Base-by-base conservation (phyloP, 2,888 invertebrate species). In the Cryptophagus acutangulus region DNA sequence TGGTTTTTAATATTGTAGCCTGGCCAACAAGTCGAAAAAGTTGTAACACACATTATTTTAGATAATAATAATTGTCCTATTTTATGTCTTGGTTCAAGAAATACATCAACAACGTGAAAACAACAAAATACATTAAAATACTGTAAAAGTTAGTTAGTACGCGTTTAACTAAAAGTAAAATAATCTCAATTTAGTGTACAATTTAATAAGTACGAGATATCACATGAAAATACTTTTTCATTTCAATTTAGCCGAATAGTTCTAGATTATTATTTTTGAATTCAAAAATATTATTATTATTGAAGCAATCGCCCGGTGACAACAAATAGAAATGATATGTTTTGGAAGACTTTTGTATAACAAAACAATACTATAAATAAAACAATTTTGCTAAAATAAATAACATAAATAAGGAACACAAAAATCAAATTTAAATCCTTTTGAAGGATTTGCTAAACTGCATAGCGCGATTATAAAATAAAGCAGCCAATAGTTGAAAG, bases 371-470 rank as follows among this genome's bases (percentile, higher is more conserved):
- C n/a, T 4, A 8, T 25, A 12, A 38, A 18, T 38, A 36, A 16
- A 45, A 38, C 34, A 42, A 39, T 31, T 29, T 34, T 18, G 17
- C 34, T 28, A 35, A 39, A 45, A 38, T 33, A 29, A 13, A 24
- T 38, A 36, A 35, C 30, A 42, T 34, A 34, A 4, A 30, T 31
- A 28, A 18, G 18, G 20, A 2, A n/a, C n/a, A n/a, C 17, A 44
- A 38, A 38, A 44, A 42, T 26, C 33, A 33, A 43, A 47, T 58
- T 57, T 55, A 51, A 31, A 56, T 57, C 58, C 57, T 58, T 56
- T 39, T 36, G n/a, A 55, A 57, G 55, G 57, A 57, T 55, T n/a
- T 10, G 29, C 38, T 9, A 31, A 31, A 9, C 31, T 31, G 38
- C 39, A 34, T 36, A 43, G 38, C 14, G n/a, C 5, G 4, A 31